These are phyloP conservation scores for Naja naja DNA, from an alignment of 2,113 vertebrate species.

Conservation along the genomic window DNA sequence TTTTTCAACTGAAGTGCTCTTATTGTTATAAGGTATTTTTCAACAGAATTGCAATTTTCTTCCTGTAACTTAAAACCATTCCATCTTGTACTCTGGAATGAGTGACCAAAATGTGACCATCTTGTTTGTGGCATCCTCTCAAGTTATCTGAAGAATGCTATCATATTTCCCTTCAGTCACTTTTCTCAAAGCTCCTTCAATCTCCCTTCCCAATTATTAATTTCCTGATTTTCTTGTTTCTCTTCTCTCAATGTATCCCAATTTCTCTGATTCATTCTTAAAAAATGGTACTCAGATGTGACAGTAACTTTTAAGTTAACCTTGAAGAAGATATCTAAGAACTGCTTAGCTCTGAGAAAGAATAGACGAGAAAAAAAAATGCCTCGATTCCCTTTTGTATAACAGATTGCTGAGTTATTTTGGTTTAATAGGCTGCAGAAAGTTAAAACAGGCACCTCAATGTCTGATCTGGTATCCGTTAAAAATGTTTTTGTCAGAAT, in stretches of 20 bases:
- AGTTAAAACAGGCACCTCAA: neutral
- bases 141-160: neutral
- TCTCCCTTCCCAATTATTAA: neutral
- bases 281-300: neutral
- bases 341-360: neutral
- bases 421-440: neutral
- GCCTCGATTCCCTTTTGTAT: neutral
- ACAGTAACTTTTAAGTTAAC: neutral
- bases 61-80: neutral
- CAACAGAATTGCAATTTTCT: neutral
- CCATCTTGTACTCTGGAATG: neutral
- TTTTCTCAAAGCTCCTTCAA: neutral
- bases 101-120: neutral
- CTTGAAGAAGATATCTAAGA: neutral
- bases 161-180: neutral
- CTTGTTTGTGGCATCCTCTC: neutral
- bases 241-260: neutral
- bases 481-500: neutral
- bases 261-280: neutral
- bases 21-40: neutral
- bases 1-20: neutral
- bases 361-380: neutral
- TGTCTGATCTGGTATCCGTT: neutral
- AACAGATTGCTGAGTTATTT: neutral
- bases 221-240: neutral